Base-by-base conservation (phyloP, 2,888 invertebrate genomes). In the Rhamnusium bicolor region DNA sequence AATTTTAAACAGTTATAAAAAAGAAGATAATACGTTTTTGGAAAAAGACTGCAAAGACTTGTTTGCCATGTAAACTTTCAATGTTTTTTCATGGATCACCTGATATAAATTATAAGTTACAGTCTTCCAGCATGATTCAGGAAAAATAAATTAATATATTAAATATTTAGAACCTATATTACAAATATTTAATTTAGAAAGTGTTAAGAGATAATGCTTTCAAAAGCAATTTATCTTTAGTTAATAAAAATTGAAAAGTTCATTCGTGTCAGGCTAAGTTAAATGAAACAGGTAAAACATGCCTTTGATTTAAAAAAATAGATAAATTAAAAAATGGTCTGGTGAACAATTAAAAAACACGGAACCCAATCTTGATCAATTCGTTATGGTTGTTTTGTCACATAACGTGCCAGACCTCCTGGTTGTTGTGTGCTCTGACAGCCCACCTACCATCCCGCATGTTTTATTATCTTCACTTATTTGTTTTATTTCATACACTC, bases 351-450 rank as follows among this genome's bases (percentile, higher is more conserved):
- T 87, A 85, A 86, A 29, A 86, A 87, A 85, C 84, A 84, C 84
- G 83, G 84, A 84, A 83, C 84, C 84, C 85, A 86, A 86, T 86
- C 87, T 87, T 87, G 86, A 87, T 87, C 86, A 86, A 86, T 86
- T 86, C 85, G 84, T 86, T 86, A 86, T 85, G 86, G 86, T 86
- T 85, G 86, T 87, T 86, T 86, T 87, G 87, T 87, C 87, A 87
- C 87, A 86, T 86, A 86, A 87, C 86, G 86, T 84, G 87, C 84
- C 85, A 81, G 87, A 87, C 87, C 87, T 87, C 87, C 87, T 84
- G 84, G 86, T 85, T 84, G 86, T 83, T 79, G 82, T 82, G 82
- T 84, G 82, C 84, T 83, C 80, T 81, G 83, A 83, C 84, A 81
- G 86, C 85, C 87, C 86, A 86, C 87, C 86, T 86, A 86, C 86